phyloP scores from a whole-genome alignment of 2,113 vertebrate genomes.

The Phoenicopterus ruber region DNA sequence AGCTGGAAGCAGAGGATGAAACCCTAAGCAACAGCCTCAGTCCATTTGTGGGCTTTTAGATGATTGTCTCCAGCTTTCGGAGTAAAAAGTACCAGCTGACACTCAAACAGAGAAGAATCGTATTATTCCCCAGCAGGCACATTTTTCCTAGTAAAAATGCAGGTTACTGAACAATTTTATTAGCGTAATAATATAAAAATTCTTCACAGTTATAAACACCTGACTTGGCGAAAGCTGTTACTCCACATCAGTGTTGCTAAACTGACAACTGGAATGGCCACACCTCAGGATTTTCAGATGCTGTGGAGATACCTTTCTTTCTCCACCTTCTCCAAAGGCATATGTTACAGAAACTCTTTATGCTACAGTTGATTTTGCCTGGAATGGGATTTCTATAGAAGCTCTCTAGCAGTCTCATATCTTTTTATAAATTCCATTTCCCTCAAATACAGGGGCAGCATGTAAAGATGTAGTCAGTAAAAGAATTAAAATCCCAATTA shows the following conservation, averaged over 20 bases:
- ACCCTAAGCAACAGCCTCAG: background rate
- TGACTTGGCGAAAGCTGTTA: background rate
- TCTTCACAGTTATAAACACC: background rate
- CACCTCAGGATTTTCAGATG: background rate
- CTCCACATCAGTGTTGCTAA: background rate
- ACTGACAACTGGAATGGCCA: background rate
- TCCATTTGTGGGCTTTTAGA: background rate
- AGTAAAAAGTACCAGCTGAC: background rate
- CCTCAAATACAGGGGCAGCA: background rate
- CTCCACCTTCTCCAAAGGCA: background rate
- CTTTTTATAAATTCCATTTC: background rate
- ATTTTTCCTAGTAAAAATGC: background rate
- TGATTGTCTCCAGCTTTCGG: background rate
- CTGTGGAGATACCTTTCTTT: background rate
- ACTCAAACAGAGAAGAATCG: background rate
- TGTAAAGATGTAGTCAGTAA: background rate
- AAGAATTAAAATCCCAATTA: slow-evolving; percentile 39
- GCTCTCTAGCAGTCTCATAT: background rate
- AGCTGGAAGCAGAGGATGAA: background rate
- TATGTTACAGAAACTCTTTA: background rate
- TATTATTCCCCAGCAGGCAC: background rate
- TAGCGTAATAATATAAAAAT: background rate
- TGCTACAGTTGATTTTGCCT: background rate
- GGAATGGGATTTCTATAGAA: background rate
- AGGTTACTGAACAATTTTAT: background rate